Conservation (phyloP, 2,113 vertebrate genomes). For the Tapirus terrestris region DNA sequence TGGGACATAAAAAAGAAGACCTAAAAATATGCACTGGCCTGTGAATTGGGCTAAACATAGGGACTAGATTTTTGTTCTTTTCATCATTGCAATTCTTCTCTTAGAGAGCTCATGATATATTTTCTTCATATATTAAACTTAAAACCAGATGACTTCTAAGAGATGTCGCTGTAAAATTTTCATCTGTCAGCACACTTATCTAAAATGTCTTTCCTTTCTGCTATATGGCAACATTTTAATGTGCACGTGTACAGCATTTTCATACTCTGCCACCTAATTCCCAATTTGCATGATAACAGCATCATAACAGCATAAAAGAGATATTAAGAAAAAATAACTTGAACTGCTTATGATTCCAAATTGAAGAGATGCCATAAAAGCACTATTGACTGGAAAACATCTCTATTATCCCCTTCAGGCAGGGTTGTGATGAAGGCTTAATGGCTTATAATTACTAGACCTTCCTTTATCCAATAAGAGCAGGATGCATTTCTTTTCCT, state of each 20-base stretch:
- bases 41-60: background rate
- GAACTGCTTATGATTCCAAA: constrained; percentile 31
- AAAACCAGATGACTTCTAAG: constrained; percentile 53
- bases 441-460: constrained; percentile 16
- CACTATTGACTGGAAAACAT: constrained; percentile 35
- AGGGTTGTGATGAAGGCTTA: constrained; percentile 39
- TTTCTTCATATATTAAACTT: constrained; percentile 42
- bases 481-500: background rate
- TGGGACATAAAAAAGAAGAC: background rate
- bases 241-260: constrained; percentile 39
- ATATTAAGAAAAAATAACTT: constrained; percentile 61
- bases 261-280: constrained; percentile 35
- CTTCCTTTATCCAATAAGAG: background rate
- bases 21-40: background rate
- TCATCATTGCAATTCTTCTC: background rate
- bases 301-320: constrained; percentile 42
- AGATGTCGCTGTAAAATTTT: constrained; percentile 54
- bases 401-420: constrained; percentile 46
- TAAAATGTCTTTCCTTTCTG: constrained; percentile 38
- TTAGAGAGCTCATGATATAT: background rate
- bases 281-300: constrained; percentile 60
- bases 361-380: constrained; percentile 64
- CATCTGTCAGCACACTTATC: constrained; percentile 50
- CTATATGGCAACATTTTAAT: constrained; percentile 33
- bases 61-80: background rate